Evolutionary conservation across 1,140 invertebrate species (phyloP), one percentile per base, ranked within the genome.

Genomic region (Thrips palmi): DNA sequence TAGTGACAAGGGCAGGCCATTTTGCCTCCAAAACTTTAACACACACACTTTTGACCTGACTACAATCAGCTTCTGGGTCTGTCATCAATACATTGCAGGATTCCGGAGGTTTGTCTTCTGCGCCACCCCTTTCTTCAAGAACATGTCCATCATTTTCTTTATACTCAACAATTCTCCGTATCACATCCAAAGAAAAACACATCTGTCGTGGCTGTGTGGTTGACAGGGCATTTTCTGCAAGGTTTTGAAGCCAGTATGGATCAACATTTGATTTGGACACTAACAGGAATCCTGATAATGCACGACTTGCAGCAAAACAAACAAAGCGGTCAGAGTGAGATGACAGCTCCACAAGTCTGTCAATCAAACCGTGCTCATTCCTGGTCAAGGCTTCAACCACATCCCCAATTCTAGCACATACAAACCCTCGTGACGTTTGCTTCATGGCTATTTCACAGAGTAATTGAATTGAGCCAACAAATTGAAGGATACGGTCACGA

Each of bases 101-200:
- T 20, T 46, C 35, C 34, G 52, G 49, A 18, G 45, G 39, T 33
- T 37, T 30, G 27, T 43, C 40, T 21, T 44, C 41, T 35, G 32
- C 25, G n/a, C 25, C 18, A 20, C 39, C 28, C 33, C 59, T 60
- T 21, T 82, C 80, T 49, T 85, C 81, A 14, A 83, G 51, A 0
- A 81, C 78, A 63, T 86, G 82, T 41, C 78, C 68, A 45, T 79
- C 74, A 23, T 75, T 64, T 54, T 87, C 81, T 54, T 82, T 86
- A 72, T 81, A 84, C 52, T 87, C 82, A 1, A 87, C 75, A 42
- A 87, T 75, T 38, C 79, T 67, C 49, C 81, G 81, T 27, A 88
- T 73, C 27, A 86, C 71, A 50, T 87, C 83, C 43, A 87, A 57
- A 35, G 76, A 79, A 52, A 85, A 84, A 42, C 79, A 71, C 54